Evolutionary conservation across 92 coral and sea anemone species (phyloP).

Genomic region (Umimayanthus chanpuru): DNA sequence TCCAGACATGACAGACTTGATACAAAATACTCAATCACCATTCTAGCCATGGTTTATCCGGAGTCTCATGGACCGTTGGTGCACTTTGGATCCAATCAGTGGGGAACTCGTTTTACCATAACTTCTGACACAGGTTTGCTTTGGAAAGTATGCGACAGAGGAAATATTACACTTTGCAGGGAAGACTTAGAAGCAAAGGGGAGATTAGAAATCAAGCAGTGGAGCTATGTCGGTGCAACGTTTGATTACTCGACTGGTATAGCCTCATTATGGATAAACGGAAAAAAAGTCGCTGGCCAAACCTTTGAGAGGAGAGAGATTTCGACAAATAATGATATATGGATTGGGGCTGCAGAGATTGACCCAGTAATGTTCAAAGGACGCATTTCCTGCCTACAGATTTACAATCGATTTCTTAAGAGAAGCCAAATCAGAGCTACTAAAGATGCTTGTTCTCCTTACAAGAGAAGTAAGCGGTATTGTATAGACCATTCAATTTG

Average conservation of each 20-base stretch:
- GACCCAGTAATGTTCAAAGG: background rate
- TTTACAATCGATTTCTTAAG: conserved; percentile 24
- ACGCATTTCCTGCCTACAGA: conserved; percentile 29
- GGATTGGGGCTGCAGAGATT: background rate
- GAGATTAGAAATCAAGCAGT: background rate
- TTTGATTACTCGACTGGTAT: conserved; percentile 31
- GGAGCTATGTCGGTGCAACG: conserved; percentile 12
- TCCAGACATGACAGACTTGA: conserved; percentile 5
- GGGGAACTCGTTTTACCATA: background rate
- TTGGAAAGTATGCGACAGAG: background rate
- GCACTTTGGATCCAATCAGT: background rate
- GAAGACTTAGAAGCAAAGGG: background rate
- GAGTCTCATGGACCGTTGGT: conserved; percentile 9
- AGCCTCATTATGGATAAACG: background rate
- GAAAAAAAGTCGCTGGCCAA: background rate
- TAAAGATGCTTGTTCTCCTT: background rate
- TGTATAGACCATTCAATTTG: background rate
- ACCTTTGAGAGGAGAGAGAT: background rate
- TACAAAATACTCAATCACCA: conserved; percentile 28
- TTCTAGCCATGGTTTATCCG: conserved; percentile 31
- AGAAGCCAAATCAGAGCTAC: background rate
- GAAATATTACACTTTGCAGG: background rate
- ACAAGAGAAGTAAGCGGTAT: background rate
- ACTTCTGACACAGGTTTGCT: background rate
- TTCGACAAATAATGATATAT: background rate